phyloP scores from a whole-genome alignment of 1,140 invertebrate species.

The Aphelinus certus region DNA sequence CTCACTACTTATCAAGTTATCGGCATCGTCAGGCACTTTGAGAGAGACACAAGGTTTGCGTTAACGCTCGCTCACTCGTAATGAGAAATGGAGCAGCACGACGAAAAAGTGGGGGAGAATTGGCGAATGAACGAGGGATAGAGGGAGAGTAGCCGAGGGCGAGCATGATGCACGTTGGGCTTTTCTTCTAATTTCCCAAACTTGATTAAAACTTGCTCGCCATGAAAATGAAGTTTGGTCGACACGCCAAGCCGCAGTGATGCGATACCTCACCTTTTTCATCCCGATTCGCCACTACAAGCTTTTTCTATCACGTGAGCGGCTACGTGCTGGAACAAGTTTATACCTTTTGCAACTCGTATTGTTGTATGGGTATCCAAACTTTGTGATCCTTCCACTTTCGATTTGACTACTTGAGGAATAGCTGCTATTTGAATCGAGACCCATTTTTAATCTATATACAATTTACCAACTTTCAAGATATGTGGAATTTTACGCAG shows the following conservation, averaged over 20 bases:
- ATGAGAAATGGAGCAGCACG: conserved; percentile 21
- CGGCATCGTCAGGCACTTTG: conserved; percentile 24
- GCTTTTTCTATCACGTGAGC: conserved; percentile 7
- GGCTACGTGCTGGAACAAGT: neutral
- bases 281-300: neutral
- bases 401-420: too few species aligned
- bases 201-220: conserved; percentile 59
- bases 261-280: conserved; percentile 29
- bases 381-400: too few species aligned
- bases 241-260: conserved; percentile 37
- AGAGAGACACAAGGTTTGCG: conserved; percentile 7
- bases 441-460: too few species aligned
- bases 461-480: too few species aligned
- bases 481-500: too few species aligned
- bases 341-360: neutral
- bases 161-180: conserved; percentile 39
- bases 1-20: conserved; percentile 57
- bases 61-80: neutral
- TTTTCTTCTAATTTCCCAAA: conserved; percentile 59
- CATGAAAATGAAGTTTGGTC: conserved; percentile 56
- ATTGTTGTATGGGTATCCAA: too few species aligned
- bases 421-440: too few species aligned
- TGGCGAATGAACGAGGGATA: neutral
- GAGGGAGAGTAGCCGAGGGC: conserved; percentile 27
- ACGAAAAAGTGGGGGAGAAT: too few species aligned